These are phyloP conservation scores for Centrocercus urophasianus DNA, from an alignment of 2,113 vertebrate genomes.

Conservation along the genomic window DNA sequence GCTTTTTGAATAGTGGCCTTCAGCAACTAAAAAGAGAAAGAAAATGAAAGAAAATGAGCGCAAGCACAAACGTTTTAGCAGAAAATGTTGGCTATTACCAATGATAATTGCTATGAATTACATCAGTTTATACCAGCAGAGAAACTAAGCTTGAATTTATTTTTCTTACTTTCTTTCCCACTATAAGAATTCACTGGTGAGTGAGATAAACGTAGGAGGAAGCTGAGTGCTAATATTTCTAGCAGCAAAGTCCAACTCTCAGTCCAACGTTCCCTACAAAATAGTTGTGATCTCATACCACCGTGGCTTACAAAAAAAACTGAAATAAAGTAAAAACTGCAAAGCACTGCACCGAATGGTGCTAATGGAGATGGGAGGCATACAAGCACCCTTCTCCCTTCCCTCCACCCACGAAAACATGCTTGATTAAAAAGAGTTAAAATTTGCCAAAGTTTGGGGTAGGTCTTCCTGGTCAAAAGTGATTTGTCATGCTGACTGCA, in stretches of 20 bases:
- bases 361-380: background rate
- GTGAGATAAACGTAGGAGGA: constrained; percentile 29
- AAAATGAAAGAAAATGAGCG: background rate
- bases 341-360: background rate
- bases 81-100: background rate
- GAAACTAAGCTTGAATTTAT: constrained; percentile 25
- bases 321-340: background rate
- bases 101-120: constrained; percentile 12
- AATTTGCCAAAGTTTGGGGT: background rate
- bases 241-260: background rate
- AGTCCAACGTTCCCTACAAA: background rate
- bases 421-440: background rate
- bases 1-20: background rate
- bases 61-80: background rate
- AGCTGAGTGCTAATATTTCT: background rate
- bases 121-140: constrained; percentile 21
- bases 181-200: background rate
- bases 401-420: background rate
- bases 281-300: constrained; percentile 30
- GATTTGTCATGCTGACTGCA: background rate
- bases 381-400: background rate
- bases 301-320: background rate
- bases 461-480: background rate
- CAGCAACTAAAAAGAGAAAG: background rate
- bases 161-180: constrained; percentile 37